Base-by-base conservation (phyloP, 1,140 invertebrate genomes). In the Drosophila nebulosa region DNA sequence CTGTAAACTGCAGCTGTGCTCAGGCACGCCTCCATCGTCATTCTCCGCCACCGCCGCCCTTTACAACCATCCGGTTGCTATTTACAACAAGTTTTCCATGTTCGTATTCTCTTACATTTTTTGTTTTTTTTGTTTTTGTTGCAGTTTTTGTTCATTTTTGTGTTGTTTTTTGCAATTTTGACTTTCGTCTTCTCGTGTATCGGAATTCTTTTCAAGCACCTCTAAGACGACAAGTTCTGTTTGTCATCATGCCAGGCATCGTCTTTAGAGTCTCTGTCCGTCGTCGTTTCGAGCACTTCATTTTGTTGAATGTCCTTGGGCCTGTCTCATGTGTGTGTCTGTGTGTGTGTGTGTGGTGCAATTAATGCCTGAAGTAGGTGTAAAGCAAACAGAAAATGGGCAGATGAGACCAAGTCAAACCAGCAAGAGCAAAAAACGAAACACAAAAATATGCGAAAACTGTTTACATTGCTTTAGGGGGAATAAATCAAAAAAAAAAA, bases 301-400 rank as follows among this genome's bases (percentile, higher is more conserved):
- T 69, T 66, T 64, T 30, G 57, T 39, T 59, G 26, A 50, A 57
- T 74, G 78, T 80, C 78, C 78, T 78, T 81, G 69, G n/a, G 26
- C 30, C 18, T 46, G 22, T 16, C 30, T 16, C 21, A 35, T 52
- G 35, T 12, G 10, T 62, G 18, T 32, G 65, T 39, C 21, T 51
- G 50, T 36, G 35, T 60, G 12, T 65, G 24, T 46, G 24, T 51
- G 30, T 42, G 16, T 57, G 30, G 36, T 69, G 16, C 57, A 16
- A 71, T 71, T 71, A 36, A 71, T 63, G 30, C 59, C 24, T n/a
- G 7, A n/a, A 14, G 24, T 53, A 55, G 52, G 64, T 51, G 22
- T 36, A n/a, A 53, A 30, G 35, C n/a, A 46, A 46, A 46, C 39
- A 46, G 39, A n/a, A 9, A 12, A 66, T 42, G 12, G 14, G 24